Percentiles rank a stretch among this genome's conserved stretches.
phyloP scores from a whole-genome alignment of 1,140 invertebrate species.

The Augochlora pura region DNA sequence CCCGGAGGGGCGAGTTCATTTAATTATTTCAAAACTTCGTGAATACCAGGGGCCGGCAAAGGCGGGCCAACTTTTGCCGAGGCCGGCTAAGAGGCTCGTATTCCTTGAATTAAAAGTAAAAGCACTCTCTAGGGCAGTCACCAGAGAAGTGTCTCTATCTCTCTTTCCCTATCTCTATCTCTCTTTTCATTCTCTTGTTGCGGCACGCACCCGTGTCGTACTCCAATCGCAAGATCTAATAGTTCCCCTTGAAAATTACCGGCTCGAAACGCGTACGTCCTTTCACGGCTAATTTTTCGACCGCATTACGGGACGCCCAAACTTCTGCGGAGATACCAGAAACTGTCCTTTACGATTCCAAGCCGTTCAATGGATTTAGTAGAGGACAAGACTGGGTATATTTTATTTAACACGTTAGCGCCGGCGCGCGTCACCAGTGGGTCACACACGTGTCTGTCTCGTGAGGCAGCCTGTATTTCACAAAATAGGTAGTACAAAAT shows the following conservation, averaged over 20 bases:
- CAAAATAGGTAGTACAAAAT: too few species aligned
- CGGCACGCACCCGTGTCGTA: neutral
- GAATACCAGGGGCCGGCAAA: neutral
- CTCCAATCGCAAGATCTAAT: slow-evolving; percentile 3
- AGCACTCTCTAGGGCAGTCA: neutral
- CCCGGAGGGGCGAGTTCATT: neutral
- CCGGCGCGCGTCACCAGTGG: too few species aligned
- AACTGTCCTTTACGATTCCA: too few species aligned
- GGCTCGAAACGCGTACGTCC: neutral
- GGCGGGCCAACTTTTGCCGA: slow-evolving; percentile 1
- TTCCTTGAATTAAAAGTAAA: slow-evolving; percentile 31
- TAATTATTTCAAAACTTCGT: slow-evolving; percentile 16
- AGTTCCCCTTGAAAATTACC: neutral
- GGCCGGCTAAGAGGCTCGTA: neutral
- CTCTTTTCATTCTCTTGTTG: too few species aligned
- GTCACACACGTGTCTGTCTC: too few species aligned
- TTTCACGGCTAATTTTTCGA: neutral
- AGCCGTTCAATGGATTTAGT: too few species aligned
- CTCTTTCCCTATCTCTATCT: too few species aligned
- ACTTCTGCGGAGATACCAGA: too few species aligned
- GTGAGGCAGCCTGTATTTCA: too few species aligned
- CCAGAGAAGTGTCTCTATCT: neutral
- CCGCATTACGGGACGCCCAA: too few species aligned
- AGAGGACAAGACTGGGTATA: too few species aligned
- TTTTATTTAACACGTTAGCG: too few species aligned